These are phyloP conservation scores for Crypturellus tataupa DNA, from an alignment of 2,797 vertebrate species.

Conservation along the genomic window DNA sequence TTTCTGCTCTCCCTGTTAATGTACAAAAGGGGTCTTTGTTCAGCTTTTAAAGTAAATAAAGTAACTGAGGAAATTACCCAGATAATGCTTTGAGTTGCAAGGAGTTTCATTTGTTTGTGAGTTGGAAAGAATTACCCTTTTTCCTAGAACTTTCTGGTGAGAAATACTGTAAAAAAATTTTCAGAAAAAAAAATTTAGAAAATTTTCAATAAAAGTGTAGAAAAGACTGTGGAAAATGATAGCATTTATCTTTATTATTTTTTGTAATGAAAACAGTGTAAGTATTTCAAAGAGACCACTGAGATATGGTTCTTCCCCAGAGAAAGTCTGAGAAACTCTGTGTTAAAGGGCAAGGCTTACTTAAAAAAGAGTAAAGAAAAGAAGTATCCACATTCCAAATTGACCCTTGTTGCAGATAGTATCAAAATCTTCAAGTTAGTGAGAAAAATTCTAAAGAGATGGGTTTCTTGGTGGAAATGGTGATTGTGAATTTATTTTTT, in stretches of 20 bases:
- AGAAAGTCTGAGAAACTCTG: neutral
- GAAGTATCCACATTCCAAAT: neutral
- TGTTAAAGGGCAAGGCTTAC: neutral
- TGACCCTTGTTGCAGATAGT: neutral
- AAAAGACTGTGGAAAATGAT: neutral
- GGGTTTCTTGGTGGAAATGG: accelerated
- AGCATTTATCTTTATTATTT: neutral
- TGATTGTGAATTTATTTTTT: neutral
- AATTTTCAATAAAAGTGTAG: neutral
- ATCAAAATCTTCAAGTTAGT: neutral
- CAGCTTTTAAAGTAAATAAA: neutral
- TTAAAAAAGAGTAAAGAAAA: neutral
- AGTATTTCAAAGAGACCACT: neutral
- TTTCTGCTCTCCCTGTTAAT: neutral
- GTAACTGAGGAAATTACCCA: neutral
- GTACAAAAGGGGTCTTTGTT: neutral
- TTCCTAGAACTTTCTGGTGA: neutral
- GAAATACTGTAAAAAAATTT: neutral
- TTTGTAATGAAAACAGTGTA: neutral
- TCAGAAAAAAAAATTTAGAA: accelerated
- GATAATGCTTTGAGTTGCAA: neutral
- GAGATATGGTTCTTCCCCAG: neutral
- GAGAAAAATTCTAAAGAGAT: neutral
- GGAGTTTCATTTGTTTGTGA: neutral
- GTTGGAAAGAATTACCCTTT: neutral